phyloP scores from a whole-genome alignment of 2,888 invertebrate species.

The Sipha maydis region DNA sequence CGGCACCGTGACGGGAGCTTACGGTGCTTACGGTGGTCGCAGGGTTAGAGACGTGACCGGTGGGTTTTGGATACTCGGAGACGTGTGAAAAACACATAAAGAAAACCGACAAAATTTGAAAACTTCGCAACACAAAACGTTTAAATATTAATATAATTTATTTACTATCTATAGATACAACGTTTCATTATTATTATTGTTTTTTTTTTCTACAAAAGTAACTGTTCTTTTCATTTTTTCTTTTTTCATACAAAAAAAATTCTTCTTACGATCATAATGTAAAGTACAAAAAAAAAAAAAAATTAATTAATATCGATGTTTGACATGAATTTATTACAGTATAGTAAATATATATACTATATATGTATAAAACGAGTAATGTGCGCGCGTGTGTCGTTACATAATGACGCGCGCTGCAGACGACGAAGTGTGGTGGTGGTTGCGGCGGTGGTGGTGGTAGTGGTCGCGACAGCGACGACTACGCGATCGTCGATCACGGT shows the following conservation, averaged over 20 bases:
- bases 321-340: slow-evolving; percentile 7
- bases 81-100: too few species aligned
- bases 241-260: neutral
- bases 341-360: neutral
- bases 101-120: too few species aligned
- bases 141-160: slow-evolving; percentile 59
- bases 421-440: neutral
- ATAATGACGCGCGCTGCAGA: slow-evolving; percentile 4
- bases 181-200: slow-evolving; percentile 29
- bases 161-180: slow-evolving; percentile 49
- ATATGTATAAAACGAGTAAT: slow-evolving; percentile 17
- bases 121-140: neutral
- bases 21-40: too few species aligned
- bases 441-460: too few species aligned
- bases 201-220: slow-evolving; percentile 37
- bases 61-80: too few species aligned
- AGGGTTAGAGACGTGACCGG: too few species aligned
- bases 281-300: slow-evolving; percentile 25
- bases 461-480: neutral
- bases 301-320: slow-evolving; percentile 43
- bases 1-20: too few species aligned
- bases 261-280: slow-evolving; percentile 15
- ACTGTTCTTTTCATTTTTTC: neutral
- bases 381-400: slow-evolving; percentile 12
- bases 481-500: slow-evolving; percentile 43